Base-by-base conservation (phyloP, 2,888 invertebrate genomes). In the Hipparchia semele region DNA sequence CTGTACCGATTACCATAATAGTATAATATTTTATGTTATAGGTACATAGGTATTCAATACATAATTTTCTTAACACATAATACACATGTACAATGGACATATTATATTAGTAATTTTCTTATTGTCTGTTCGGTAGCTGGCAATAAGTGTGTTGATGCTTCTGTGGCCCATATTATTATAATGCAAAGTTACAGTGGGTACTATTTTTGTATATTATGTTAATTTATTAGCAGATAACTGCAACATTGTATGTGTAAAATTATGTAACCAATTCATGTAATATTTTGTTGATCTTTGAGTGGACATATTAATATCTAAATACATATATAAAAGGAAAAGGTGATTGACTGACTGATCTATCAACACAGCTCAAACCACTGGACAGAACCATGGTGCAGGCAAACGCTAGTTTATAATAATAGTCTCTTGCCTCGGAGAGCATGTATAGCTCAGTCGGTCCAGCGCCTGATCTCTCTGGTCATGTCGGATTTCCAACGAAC, bases 151-250 rank as follows among this genome's bases (percentile, higher is more conserved):
- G 66, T 66, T n/a, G 45, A n/a, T 39, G 7, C 12, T 65, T 53
- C 53, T 65, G 51, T 65, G 65, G 65, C 33, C 33, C 53, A 39
- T 65, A 53, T 65, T 65, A 53, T 65, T 65, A 53, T 65, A 53
- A 65, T 53, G 65, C 65, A 10, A 53, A 33, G 33, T 6, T 53
- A 64, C 49, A 64, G 3, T 13, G 13, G 61, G 0, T 62, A 62
- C 13, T 49, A 13, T 53, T 65, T 65, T 65, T 65, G 23, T 65
- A 65, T 53, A 53, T 65, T 65, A 65, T 65, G 65, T 65, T 53
- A 65, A 65, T 51, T 64, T 64, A 53, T 65, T 53, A 53, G 53
- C 10, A 53, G 46, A 62, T 62, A 49, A 33, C 65, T 65, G 65
- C 65, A 65, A 51, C 51, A 33, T n/a, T 53, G 53, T 53, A 33